Percentiles rank a stretch among this genome's conserved stretches.
phyloP scores from a whole-genome alignment of 1,140 invertebrate genomes.

The Lepeophtheirus salmonis region DNA sequence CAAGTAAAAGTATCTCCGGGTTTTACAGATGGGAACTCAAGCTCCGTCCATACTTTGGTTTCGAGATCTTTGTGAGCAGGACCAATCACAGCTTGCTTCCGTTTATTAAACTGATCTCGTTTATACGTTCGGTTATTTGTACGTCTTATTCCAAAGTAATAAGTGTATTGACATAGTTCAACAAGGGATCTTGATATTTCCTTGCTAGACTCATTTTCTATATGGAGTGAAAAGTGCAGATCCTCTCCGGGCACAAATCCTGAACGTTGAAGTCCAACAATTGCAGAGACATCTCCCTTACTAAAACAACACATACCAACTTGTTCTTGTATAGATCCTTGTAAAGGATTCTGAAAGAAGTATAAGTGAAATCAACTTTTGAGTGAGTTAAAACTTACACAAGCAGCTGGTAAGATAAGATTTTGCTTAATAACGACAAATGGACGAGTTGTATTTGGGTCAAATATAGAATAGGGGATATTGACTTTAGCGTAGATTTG shows the following conservation, averaged over 20 bases:
- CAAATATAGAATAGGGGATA: background rate
- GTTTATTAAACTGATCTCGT: too few relatives aligned
- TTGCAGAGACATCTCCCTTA: background rate
- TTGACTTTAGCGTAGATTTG: background rate
- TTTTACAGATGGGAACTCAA: background rate
- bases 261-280: background rate
- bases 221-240: background rate
- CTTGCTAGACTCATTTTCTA: background rate
- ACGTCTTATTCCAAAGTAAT: background rate
- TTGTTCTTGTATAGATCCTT: background rate
- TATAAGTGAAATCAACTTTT: background rate
- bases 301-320: background rate
- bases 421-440: background rate
- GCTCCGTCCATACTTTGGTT: background rate
- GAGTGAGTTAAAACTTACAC: background rate
- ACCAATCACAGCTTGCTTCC: too few relatives aligned
- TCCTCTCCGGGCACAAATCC: background rate
- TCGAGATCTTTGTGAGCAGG: background rate
- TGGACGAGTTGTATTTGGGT: background rate
- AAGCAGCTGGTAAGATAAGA: background rate
- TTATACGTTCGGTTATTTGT: too few relatives aligned
- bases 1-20: background rate
- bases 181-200: background rate
- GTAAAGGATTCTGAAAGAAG: background rate
- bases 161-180: background rate